These are phyloP conservation scores for Sesia apiformis DNA, from an alignment of 2,888 invertebrate genomes.

Conservation along the genomic window DNA sequence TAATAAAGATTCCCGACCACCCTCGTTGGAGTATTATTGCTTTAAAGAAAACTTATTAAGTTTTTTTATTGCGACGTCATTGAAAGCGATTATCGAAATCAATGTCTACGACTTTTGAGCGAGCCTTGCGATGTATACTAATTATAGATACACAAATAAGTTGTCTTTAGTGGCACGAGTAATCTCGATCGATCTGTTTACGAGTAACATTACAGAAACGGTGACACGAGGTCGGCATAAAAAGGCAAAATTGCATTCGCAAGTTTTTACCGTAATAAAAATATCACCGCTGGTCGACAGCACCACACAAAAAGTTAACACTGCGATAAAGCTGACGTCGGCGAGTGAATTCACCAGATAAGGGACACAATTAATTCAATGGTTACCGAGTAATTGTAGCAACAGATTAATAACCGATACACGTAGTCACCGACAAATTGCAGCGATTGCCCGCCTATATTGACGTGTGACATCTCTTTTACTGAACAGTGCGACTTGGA, in stretches of 20 bases:
- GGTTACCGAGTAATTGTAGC: constrained; percentile 48
- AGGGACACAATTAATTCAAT: constrained; percentile 55
- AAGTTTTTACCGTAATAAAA: constrained; percentile 42
- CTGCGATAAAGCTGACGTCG: constrained; percentile 30
- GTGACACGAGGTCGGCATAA: constrained; percentile 29
- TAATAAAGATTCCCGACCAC: constrained; percentile 72
- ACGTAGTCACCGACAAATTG: constrained; percentile 60
- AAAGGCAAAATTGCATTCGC: constrained; percentile 11
- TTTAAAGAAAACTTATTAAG: constrained; percentile 54
- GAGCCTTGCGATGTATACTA: no score
- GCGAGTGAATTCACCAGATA: constrained; percentile 46
- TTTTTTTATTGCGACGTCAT: constrained; percentile 41
- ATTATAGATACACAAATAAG: no score
- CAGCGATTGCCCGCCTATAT: constrained; percentile 36
- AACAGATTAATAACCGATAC: constrained; percentile 58
- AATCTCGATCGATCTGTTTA: constrained; percentile 4
- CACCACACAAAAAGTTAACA: constrained; percentile 27
- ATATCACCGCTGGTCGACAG: constrained; percentile 31
- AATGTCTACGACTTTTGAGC: constrained; percentile 32
- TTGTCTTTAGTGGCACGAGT: constrained; percentile 25
- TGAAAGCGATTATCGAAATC: constrained; percentile 36
- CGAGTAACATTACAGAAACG: constrained; percentile 9
- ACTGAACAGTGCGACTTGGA: constrained; percentile 10
- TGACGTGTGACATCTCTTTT: constrained; percentile 36
- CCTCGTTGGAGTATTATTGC: constrained; percentile 60